These are phyloP conservation scores for Nycticorax nycticorax DNA, from an alignment of 2,113 vertebrate genomes.

Conservation along the genomic window DNA sequence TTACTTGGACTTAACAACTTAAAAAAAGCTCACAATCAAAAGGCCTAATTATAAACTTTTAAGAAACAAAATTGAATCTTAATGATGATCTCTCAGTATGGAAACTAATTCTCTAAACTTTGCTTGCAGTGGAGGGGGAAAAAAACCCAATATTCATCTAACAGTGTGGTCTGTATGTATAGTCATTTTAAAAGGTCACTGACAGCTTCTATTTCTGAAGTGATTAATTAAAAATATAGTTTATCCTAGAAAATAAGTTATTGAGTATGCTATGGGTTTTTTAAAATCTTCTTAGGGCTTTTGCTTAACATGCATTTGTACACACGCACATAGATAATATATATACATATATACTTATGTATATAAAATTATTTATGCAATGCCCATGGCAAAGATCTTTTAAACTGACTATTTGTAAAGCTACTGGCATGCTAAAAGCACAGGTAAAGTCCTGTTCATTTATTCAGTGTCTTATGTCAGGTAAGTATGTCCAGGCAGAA, in stretches of 20 bases:
- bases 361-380: slow-evolving; percentile 39
- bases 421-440: not conserved
- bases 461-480: not conserved
- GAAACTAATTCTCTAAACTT: slow-evolving; percentile 25
- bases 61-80: slow-evolving; percentile 15
- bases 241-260: slow-evolving; percentile 19
- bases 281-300: not conserved
- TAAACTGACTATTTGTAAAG: slow-evolving; percentile 42
- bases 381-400: slow-evolving; percentile 38
- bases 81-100: not conserved
- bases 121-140: not conserved
- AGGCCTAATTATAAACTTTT: not conserved
- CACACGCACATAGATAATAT: not conserved
- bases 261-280: not conserved
- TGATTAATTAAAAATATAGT: slow-evolving; percentile 6
- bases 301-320: slow-evolving; percentile 10
- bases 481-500: not conserved
- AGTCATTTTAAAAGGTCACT: slow-evolving; percentile 54
- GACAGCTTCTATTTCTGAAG: slow-evolving; percentile 7
- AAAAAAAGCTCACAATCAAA: not conserved
- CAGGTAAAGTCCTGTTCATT: not conserved
- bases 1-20: slow-evolving; percentile 61
- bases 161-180: slow-evolving; percentile 22
- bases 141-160: not conserved
- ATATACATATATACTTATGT: slow-evolving; percentile 34